A percentile compares a stretch with the other conserved stretches of the same genome.
Evolutionary conservation across 2,113 vertebrate species (phyloP).

Genomic region (Corydoras maculifer): DNA sequence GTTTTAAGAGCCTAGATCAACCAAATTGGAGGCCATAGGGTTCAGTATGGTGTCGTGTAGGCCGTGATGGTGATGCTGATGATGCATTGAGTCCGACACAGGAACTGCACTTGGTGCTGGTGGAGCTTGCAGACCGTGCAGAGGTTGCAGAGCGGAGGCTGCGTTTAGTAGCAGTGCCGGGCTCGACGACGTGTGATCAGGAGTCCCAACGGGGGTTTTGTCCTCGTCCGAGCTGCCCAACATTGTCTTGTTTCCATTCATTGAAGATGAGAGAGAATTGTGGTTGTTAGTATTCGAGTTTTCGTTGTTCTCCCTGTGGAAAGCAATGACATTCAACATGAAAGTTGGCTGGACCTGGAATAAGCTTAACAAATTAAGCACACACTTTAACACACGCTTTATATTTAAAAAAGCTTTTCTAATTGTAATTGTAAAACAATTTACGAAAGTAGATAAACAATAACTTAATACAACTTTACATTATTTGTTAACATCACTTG

Average conservation of each 20-base stretch:
- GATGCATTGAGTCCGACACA: slow-evolving; percentile 86
- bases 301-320: slow-evolving; percentile 93
- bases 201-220: slow-evolving; percentile 93
- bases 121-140: slow-evolving; percentile 88
- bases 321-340: slow-evolving; percentile 35
- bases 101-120: slow-evolving; percentile 95
- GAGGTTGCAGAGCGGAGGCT: slow-evolving; percentile 77
- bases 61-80: slow-evolving; percentile 92
- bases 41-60: slow-evolving; percentile 98
- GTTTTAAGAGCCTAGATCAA: slow-evolving; percentile 88
- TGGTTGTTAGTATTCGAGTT: slow-evolving; percentile 94
- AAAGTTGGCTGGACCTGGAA: not conserved
- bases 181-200: slow-evolving; percentile 89
- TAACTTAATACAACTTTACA: too few species aligned
- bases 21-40: slow-evolving; percentile 96
- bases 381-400: too few species aligned
- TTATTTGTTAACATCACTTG: not conserved
- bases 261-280: slow-evolving; percentile 86
- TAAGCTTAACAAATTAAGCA: not conserved
- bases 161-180: slow-evolving; percentile 86
- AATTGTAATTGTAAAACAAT: not conserved
- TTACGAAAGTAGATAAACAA: not conserved
- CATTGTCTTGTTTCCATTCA: slow-evolving; percentile 96
- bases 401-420: not conserved
- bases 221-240: slow-evolving; percentile 98